phyloP scores from a whole-genome alignment of 2,797 vertebrate species.

The Tokudaia muenninki region DNA sequence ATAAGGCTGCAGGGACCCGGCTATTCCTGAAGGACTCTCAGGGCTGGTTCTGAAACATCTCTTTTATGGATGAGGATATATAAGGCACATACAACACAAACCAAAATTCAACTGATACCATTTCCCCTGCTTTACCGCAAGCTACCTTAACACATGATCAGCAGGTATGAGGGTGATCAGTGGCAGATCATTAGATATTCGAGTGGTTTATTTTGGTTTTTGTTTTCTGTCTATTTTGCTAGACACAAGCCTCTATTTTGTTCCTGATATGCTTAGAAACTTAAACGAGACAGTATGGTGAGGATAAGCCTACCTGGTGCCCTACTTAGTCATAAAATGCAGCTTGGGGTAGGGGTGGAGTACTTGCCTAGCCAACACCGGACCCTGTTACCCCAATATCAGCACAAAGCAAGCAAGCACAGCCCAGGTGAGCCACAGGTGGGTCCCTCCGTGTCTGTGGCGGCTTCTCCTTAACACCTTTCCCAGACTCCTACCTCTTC shows the following conservation, averaged over 20 bases:
- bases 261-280: not conserved
- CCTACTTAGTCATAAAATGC: not conserved
- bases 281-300: not conserved
- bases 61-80: slow-evolving; percentile 86
- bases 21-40: slow-evolving; percentile 86
- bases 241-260: slow-evolving; percentile 46
- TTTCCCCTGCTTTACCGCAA: slow-evolving; percentile 81
- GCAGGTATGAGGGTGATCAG: slow-evolving; percentile 75
- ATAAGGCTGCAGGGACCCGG: slow-evolving; percentile 88
- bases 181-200: slow-evolving; percentile 71
- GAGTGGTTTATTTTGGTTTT: slow-evolving; percentile 21
- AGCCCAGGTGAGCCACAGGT: not conserved
- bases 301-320: not conserved
- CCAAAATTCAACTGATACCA: slow-evolving; percentile 78
- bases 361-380: not conserved
- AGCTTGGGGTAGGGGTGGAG: not conserved
- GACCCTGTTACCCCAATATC: not conserved
- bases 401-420: not conserved
- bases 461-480: not conserved
- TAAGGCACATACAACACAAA: slow-evolving; percentile 79
- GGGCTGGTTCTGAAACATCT: slow-evolving; percentile 86
- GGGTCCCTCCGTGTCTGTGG: not conserved
- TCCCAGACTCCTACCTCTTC: not conserved
- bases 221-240: slow-evolving; percentile 31
- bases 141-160: slow-evolving; percentile 78